Base-by-base conservation (phyloP, 2,113 vertebrate genomes). In the Calidris pugnax region DNA sequence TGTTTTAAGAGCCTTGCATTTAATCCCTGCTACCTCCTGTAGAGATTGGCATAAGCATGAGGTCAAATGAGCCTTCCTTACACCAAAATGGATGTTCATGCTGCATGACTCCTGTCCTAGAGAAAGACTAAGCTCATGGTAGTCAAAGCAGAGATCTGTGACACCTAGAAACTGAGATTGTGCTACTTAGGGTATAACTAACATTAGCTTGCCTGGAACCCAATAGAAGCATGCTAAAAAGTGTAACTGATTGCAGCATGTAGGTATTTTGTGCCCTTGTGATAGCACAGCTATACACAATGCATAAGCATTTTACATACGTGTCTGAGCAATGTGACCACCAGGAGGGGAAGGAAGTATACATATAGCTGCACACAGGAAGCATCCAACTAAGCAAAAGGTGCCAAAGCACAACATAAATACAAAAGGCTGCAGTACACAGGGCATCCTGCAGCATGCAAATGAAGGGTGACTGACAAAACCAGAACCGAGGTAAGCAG, bases 91-190 rank as follows among this genome's bases (percentile, higher is more conserved):
- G 4, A 27, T 8, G 4, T 7, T 24, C 6, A 43, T 51, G 32
- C 63, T 75, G 32, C 18, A 28, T 45, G 37, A 71, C 9, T 89
- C 13, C 33, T 62, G 6, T 57, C 35, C 41, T n/a, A 59, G 23
- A 56, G n/a, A 64, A 77, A 53, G 12, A 78, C 59, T 32, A 77
- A 66, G 3, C 8, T 92, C 0, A 0, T 7, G n/a, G 16, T 32
- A 71, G 16, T 6, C 16, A 82, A 71, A 87, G 21, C 45, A 85
- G 73, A 81, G 64, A 17, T 62, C 57, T 75, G 10, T 53, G 16
- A 62, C 35, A 48, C 22, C 7, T 62, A 45, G 24, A 91, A 91
- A 81, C 4, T 33, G 16, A 57, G 18, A 33, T 9, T 3, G 1
- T 4, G 18, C 14, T 73, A 5, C 12, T 53, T 43, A 45, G 7